These are phyloP conservation scores for Champsocephalus gunnari DNA, from an alignment of 2,797 vertebrate species.

Conservation along the genomic window DNA sequence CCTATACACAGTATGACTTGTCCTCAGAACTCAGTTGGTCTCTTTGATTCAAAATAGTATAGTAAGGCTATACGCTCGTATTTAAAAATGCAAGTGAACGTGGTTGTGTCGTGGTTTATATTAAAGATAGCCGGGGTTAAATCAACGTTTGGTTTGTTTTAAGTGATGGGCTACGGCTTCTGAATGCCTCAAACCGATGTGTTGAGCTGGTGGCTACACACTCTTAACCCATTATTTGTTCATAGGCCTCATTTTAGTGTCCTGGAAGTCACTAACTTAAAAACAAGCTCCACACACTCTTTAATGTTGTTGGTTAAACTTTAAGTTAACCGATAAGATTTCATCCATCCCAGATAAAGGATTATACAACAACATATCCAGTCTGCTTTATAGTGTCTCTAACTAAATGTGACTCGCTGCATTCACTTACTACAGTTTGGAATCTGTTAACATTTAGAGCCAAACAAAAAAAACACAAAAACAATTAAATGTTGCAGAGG, in stretches of 20 bases:
- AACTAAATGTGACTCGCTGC: neutral
- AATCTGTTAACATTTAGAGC: slow-evolving; percentile 25
- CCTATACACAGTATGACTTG: no score
- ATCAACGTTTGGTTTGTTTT: no score
- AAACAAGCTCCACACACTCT: neutral
- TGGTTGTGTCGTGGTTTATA: neutral
- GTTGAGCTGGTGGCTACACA: neutral
- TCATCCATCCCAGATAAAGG: neutral
- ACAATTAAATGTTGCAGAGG: neutral
- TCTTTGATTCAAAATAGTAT: no score
- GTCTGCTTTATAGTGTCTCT: slow-evolving; percentile 8
- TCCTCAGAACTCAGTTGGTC: no score
- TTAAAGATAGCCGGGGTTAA: neutral
- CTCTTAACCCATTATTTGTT: neutral
- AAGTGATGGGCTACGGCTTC: neutral
- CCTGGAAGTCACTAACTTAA: neutral
- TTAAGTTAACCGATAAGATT: neutral
- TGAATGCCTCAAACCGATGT: neutral
- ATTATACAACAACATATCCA: neutral
- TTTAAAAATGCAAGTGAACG: no score
- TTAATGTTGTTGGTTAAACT: slow-evolving; percentile 1
- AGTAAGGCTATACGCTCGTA: no score
- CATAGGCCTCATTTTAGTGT: neutral
- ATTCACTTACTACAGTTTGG: slow-evolving; percentile 28
- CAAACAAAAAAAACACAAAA: neutral